Conservation (phyloP, 1,140 invertebrate species). For the Macrobrachium rosenbergii region DNA sequence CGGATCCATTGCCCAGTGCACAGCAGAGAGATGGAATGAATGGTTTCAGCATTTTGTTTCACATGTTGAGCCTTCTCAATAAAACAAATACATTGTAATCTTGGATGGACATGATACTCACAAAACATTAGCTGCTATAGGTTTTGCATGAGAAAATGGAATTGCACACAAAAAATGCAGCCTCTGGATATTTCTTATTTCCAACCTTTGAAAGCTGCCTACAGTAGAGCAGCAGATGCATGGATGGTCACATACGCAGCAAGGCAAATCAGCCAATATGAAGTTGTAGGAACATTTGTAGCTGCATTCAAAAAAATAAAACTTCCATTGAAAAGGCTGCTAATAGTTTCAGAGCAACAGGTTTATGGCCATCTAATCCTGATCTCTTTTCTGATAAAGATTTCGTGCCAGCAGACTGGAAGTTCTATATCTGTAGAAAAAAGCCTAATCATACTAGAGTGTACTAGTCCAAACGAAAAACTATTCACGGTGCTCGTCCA, state of each 20-base stretch:
- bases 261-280: conserved; percentile 65
- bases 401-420: conserved; percentile 13
- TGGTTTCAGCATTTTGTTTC: conserved; percentile 34
- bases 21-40: too few species aligned
- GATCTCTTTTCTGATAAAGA: conserved; percentile 68
- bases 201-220: conserved; percentile 68
- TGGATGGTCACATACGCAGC: conserved; percentile 42
- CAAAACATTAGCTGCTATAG: conserved; percentile 29
- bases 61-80: conserved; percentile 9
- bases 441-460: too few species aligned
- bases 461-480: too few species aligned
- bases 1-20: too few species aligned
- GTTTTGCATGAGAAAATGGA: conserved; percentile 15
- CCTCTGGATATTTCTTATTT: conserved; percentile 70
- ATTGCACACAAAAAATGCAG: conserved; percentile 69
- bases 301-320: conserved; percentile 36
- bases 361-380: not conserved
- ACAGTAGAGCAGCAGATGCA: conserved; percentile 63
- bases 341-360: too few species aligned
- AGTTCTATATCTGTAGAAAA: too few species aligned
- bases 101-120: conserved; percentile 26
- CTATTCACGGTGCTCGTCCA: too few species aligned
- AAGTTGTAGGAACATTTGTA: conserved; percentile 66
- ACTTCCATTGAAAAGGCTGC: conserved; percentile 69
- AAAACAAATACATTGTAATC: conserved; percentile 16